These are phyloP conservation scores for Protonibea diacanthus DNA, from an alignment of 2,797 vertebrate genomes.

Conservation along the genomic window DNA sequence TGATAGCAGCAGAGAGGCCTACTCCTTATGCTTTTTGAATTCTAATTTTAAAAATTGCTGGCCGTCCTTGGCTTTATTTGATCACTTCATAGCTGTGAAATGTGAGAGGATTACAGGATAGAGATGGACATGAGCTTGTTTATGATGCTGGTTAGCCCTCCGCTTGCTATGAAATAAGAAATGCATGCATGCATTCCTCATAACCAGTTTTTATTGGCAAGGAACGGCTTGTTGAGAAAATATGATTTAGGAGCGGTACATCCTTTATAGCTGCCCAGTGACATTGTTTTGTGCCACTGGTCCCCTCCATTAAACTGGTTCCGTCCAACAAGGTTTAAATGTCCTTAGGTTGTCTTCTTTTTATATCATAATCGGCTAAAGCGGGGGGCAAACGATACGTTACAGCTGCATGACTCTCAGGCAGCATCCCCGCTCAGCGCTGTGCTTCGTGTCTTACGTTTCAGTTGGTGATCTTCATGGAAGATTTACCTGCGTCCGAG, in stretches of 20 bases:
- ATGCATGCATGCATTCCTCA: background rate
- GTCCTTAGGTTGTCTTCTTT: background rate
- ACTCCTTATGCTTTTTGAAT: constrained; percentile 36
- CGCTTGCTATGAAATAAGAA: background rate
- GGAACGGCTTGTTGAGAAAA: background rate
- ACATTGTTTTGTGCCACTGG: background rate
- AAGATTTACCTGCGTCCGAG: background rate
- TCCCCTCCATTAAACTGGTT: constrained; percentile 10
- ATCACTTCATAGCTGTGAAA: constrained; percentile 29
- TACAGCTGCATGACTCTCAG: background rate
- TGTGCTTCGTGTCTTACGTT: background rate
- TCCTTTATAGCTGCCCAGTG: constrained; percentile 15
- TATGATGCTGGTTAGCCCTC: background rate
- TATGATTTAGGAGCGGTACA: background rate
- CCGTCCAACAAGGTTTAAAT: background rate
- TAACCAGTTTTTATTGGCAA: background rate
- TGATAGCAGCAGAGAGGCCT: constrained; percentile 41
- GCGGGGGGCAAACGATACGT: background rate
- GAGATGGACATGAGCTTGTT: background rate
- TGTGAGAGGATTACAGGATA: constrained; percentile 29
- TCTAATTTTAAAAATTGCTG: constrained; percentile 24
- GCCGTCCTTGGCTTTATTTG: constrained; percentile 37
- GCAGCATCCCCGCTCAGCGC: background rate
- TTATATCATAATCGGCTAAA: background rate
- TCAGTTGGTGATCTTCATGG: constrained; percentile 12